Conservation (phyloP, 2,797 vertebrate species). For the Sparidentex hasta region DNA sequence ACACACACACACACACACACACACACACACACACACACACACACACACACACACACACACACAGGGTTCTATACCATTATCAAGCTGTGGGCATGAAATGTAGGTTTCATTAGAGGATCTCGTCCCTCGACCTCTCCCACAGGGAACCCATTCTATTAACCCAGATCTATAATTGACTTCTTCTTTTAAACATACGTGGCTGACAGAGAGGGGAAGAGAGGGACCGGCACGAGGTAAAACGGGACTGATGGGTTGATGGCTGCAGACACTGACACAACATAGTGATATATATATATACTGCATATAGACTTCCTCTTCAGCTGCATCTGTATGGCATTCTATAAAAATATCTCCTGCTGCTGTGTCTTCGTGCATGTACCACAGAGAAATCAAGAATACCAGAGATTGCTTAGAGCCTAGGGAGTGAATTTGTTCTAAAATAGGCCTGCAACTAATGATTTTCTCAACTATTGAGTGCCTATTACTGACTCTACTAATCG, state of each 20-base stretch:
- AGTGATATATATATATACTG: background rate
- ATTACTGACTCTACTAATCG: background rate
- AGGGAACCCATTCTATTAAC: conserved; percentile 84
- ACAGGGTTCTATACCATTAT: conserved; percentile 57
- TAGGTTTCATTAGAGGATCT: conserved; percentile 82
- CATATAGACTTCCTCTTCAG: conserved; percentile 8
- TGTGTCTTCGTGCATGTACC: background rate
- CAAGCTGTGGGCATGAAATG: conserved; percentile 70
- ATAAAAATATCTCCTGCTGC: background rate
- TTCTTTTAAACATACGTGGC: conserved; percentile 82
- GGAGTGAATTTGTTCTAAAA: conserved; percentile 4
- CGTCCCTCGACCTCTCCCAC: conserved; percentile 78
- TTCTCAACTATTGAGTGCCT: background rate
- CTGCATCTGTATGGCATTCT: conserved; percentile 9
- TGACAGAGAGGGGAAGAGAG: conserved; percentile 49
- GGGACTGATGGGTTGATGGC: conserved; percentile 38
- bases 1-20: conserved; percentile 32
- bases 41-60: conserved; percentile 26
- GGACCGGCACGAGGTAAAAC: conserved; percentile 27
- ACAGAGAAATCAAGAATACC: background rate
- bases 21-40: conserved; percentile 20
- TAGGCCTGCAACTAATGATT: background rate
- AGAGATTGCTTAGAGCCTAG: background rate
- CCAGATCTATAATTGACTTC: conserved; percentile 88
- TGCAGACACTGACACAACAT: conserved; percentile 32